Evolutionary conservation across 2,113 vertebrate species (phyloP), one percentile per base, ranked within the genome.

Genomic region (Glaucomys volans): DNA sequence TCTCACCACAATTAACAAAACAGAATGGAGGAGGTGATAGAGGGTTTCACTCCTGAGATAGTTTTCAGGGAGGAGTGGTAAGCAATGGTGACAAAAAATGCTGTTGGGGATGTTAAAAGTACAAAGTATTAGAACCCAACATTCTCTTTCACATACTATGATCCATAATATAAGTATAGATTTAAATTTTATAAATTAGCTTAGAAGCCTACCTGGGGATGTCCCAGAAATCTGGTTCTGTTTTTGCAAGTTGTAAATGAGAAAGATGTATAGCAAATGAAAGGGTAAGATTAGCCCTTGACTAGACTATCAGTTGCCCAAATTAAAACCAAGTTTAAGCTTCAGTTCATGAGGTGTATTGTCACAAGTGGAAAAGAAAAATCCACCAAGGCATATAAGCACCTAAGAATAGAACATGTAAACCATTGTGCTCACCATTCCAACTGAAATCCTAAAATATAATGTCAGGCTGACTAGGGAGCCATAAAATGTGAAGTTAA

Each of bases 401-500:
- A 93, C 54, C 90, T 82, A 54, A 95, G 81, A 98, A 94, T 75
- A 98, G 75, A 95, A 96, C 47, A 88, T 26, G 66, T 74, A 94
- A 97, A 47, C 35, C 37, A 64, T 69, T 95, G n/a, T 95, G 47
- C 75, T 95, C 37, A 72, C 71, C 47, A 72, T 77, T 86, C 72
- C 66, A 85, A 54, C 42, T 84, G 40, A 2, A 28, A 80, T 96
- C 95, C 86, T 95, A 59, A 94, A 97, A 91, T 96, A 79, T 92
- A 97, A 96, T 72, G 64, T 97, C 90, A 95, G 77, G 80, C 32
- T 57, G 69, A 96, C 94, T 75, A 54, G 52, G 82, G 72, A 97
- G 86, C 67, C 89, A 64, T 83, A 95, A 96, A 94, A 95, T 2
- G 0, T 69, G 93, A 96, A 97, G 52, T 95, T 91, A 93, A 91